Conservation (phyloP, 2,797 vertebrate species). For the Sebastiscus albofasciatus region DNA sequence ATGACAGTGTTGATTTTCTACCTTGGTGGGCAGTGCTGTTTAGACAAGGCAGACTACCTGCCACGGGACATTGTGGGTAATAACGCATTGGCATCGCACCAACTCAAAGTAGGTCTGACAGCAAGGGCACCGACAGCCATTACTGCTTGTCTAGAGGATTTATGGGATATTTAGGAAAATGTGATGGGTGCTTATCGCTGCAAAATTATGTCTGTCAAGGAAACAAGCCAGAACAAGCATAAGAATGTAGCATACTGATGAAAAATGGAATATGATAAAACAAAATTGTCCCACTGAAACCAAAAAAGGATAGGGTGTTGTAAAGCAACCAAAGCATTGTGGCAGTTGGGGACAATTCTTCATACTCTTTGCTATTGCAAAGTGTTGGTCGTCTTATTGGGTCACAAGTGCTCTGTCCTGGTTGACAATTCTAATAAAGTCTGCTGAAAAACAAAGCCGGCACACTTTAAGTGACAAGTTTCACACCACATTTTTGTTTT, state of each 20-base stretch:
- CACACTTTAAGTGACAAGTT: neutral
- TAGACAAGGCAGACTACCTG: slow-evolving; percentile 68
- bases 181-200: slow-evolving; percentile 68
- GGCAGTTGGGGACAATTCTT: neutral
- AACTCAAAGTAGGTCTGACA: slow-evolving; percentile 77
- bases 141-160: slow-evolving; percentile 78
- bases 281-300: neutral
- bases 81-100: slow-evolving; percentile 55
- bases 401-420: neutral
- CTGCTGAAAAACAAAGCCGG: slow-evolving; percentile 2
- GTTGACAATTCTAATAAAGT: slow-evolving; percentile 15
- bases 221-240: slow-evolving; percentile 17
- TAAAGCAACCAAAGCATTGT: neutral
- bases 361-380: neutral
- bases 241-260: slow-evolving; percentile 8
- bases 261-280: slow-evolving; percentile 13
- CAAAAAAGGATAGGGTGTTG: neutral
- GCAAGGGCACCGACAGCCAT: slow-evolving; percentile 71
- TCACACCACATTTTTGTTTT: neutral
- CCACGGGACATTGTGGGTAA: slow-evolving; percentile 66
- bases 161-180: slow-evolving; percentile 75
- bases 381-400: neutral
- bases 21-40: slow-evolving; percentile 65
- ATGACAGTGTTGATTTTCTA: slow-evolving; percentile 74
- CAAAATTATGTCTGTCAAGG: slow-evolving; percentile 56